Conservation (phyloP, 2,888 invertebrate genomes). For the Schrankia costaestrigalis region DNA sequence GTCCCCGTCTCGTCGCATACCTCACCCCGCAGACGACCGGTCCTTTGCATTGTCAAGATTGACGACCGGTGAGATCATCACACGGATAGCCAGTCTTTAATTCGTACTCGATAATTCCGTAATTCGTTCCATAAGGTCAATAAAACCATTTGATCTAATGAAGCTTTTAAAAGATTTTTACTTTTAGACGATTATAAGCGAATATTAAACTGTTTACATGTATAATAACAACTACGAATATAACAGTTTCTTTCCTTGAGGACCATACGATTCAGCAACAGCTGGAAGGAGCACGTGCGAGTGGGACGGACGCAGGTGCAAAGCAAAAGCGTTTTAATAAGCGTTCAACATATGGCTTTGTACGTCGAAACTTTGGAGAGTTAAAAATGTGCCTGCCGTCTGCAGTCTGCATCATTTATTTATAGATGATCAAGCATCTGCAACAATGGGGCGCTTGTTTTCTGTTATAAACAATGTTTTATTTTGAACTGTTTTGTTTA, state of each 20-base stretch:
- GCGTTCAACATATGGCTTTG: constrained; percentile 56
- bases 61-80: constrained; percentile 77
- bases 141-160: constrained; percentile 18
- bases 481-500: constrained; percentile 30
- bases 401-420: constrained; percentile 26
- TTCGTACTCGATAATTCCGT: constrained; percentile 50
- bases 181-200: background rate
- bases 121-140: constrained; percentile 30
- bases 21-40: constrained; percentile 64
- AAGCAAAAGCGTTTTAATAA: constrained; percentile 49
- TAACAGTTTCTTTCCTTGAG: constrained; percentile 17
- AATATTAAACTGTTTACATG: background rate
- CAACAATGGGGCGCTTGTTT: constrained; percentile 25
- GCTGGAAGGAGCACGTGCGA: constrained; percentile 65
- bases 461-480: constrained; percentile 16
- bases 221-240: background rate
- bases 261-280: constrained; percentile 33
- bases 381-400: constrained; percentile 27
- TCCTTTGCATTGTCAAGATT: constrained; percentile 79
- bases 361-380: constrained; percentile 31
- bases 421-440: constrained; percentile 32
- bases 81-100: constrained; percentile 53
- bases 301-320: constrained; percentile 75
- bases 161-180: constrained; percentile 8
- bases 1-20: constrained; percentile 54